Evolutionary conservation across 1,140 invertebrate species (phyloP).

Genomic region (Macrosteles quadrilineatus): DNA sequence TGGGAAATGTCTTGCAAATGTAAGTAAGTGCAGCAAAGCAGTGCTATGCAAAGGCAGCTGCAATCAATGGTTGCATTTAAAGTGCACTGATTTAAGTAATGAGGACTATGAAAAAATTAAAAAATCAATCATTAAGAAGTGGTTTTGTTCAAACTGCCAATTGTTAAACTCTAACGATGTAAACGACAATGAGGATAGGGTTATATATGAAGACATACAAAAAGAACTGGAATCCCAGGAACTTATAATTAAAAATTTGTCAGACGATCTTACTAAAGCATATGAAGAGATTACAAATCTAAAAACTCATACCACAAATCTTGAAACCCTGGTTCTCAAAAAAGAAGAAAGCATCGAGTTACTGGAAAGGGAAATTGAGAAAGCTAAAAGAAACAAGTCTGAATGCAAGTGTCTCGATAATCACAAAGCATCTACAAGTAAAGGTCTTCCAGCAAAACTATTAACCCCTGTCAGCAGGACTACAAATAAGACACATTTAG

Average conservation of each 20-base stretch:
- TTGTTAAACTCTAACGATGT: background rate
- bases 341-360: background rate
- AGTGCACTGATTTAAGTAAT: background rate
- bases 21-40: no score
- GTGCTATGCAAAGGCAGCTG: background rate
- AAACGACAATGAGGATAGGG: background rate
- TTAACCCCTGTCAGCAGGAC: background rate
- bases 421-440: background rate
- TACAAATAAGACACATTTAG: background rate
- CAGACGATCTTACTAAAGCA: background rate
- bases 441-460: background rate
- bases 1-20: background rate
- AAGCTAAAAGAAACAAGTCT: no score
- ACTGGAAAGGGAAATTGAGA: background rate
- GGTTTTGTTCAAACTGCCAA: background rate
- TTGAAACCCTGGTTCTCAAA: background rate
- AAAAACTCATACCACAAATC: background rate
- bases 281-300: background rate
- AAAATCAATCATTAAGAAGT: background rate
- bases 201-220: no score
- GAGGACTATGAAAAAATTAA: background rate
- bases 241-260: background rate
- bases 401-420: background rate
- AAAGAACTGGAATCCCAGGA: background rate
- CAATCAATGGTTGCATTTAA: background rate